phyloP scores from a whole-genome alignment of 2,113 vertebrate species.

The Ia io region DNA sequence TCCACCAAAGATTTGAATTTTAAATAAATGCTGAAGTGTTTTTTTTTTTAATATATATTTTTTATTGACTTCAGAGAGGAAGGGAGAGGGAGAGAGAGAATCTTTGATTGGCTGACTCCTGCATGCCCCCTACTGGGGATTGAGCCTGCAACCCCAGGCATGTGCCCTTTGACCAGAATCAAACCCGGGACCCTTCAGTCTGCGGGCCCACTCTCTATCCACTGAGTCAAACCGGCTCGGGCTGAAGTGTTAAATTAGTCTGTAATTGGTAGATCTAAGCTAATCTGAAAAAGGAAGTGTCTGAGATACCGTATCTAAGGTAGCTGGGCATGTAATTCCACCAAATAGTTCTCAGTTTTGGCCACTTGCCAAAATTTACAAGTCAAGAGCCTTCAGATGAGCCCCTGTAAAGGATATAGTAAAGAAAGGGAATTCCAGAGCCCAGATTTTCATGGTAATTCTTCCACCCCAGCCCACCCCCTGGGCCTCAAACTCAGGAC shows the following conservation, averaged over 20 bases:
- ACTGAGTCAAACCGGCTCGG: too few relatives aligned
- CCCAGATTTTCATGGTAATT: neutral
- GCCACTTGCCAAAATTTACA: neutral
- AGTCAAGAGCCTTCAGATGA: neutral
- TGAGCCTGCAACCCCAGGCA: too few relatives aligned
- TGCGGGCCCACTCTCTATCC: too few relatives aligned
- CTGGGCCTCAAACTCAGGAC: neutral
- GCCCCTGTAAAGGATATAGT: neutral
- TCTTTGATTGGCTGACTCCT: too few relatives aligned
- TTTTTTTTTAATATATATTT: neutral
- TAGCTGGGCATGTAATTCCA: neutral
- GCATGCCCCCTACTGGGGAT: too few relatives aligned
- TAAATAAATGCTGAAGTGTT: neutral
- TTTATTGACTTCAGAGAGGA: too few relatives aligned
- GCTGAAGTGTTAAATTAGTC: neutral
- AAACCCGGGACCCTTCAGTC: too few relatives aligned
- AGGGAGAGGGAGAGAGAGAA: too few relatives aligned
- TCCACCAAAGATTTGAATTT: neutral
- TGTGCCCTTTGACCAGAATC: too few relatives aligned
- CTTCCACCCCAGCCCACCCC: neutral
- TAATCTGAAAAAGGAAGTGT: neutral
- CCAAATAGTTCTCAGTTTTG: neutral
- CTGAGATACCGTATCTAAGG: neutral
- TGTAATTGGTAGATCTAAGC: neutral
- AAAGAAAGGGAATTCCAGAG: neutral